These are phyloP conservation scores for Lapara coniferarum DNA, from an alignment of 2,888 invertebrate genomes.

Conservation along the genomic window DNA sequence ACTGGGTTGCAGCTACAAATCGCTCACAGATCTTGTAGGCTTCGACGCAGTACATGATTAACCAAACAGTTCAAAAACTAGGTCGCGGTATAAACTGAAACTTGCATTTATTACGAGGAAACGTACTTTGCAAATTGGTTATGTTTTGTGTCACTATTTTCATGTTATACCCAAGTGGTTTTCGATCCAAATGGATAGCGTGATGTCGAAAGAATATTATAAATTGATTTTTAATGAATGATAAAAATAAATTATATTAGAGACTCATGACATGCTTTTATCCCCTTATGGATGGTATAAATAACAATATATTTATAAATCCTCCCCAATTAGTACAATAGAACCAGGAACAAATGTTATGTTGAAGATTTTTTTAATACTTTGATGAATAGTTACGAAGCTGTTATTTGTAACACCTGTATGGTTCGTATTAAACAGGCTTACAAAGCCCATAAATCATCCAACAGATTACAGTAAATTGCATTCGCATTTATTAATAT, in stretches of 20 bases:
- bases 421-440: too few relatives aligned
- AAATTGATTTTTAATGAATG: too few relatives aligned
- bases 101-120: conserved; percentile 50
- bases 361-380: too few relatives aligned
- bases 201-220: neutral
- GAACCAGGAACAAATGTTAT: too few relatives aligned
- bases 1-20: conserved; percentile 29
- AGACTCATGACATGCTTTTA: too few relatives aligned
- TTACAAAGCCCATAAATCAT: neutral
- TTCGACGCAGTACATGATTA: conserved; percentile 37
- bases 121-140: conserved; percentile 40
- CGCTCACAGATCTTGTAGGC: conserved; percentile 32
- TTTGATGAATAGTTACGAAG: too few relatives aligned
- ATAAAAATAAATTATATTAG: too few relatives aligned
- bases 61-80: conserved; percentile 51
- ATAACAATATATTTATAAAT: too few relatives aligned
- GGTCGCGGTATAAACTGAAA: conserved; percentile 49
- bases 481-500: neutral
- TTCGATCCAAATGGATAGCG: neutral
- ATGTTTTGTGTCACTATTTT: conserved; percentile 16
- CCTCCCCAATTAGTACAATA: too few relatives aligned
- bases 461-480: neutral
- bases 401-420: too few relatives aligned
- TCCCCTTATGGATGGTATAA: too few relatives aligned
- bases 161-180: neutral